A percentile compares a stretch with the other conserved stretches of the same genome.
These are phyloP conservation scores for Aplodontia rufa DNA, from an alignment of 2,113 vertebrate genomes.

Conservation along the genomic window DNA sequence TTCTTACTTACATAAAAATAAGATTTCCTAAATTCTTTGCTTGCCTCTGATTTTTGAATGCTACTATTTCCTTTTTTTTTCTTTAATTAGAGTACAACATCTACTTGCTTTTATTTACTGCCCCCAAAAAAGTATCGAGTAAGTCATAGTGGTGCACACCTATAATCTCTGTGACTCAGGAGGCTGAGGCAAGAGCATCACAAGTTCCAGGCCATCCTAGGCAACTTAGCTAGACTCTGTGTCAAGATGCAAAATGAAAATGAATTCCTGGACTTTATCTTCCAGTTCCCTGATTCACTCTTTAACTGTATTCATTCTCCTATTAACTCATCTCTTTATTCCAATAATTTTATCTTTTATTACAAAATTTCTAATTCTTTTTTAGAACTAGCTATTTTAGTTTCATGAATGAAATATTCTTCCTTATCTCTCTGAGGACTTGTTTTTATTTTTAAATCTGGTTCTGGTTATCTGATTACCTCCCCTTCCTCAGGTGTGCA, in stretches of 20 bases:
- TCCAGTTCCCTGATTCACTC: not conserved
- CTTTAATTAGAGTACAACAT: not conserved
- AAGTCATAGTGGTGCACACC: too few species aligned
- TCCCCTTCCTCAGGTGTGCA: not conserved
- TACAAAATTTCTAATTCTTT: not conserved
- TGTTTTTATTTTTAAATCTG: not conserved
- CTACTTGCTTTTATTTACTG: not conserved
- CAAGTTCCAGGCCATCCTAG: too few species aligned
- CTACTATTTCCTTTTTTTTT: not conserved
- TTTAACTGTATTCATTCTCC: not conserved
- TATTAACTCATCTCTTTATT: constrained; percentile 13
- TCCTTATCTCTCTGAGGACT: too few species aligned
- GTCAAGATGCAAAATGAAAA: not conserved
- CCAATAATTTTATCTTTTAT: constrained; percentile 7
- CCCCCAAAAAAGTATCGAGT: too few species aligned
- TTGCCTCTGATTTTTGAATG: not conserved
- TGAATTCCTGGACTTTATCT: not conserved
- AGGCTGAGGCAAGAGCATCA: too few species aligned
- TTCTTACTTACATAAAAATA: not conserved
- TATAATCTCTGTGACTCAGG: too few species aligned
- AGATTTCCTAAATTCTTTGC: not conserved
- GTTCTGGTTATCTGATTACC: not conserved
- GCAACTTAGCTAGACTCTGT: too few species aligned
- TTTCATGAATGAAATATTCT: not conserved
- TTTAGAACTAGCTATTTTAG: not conserved